Evolutionary conservation across 2,797 vertebrate genomes (phyloP).

Genomic region (Vipera latastei): DNA sequence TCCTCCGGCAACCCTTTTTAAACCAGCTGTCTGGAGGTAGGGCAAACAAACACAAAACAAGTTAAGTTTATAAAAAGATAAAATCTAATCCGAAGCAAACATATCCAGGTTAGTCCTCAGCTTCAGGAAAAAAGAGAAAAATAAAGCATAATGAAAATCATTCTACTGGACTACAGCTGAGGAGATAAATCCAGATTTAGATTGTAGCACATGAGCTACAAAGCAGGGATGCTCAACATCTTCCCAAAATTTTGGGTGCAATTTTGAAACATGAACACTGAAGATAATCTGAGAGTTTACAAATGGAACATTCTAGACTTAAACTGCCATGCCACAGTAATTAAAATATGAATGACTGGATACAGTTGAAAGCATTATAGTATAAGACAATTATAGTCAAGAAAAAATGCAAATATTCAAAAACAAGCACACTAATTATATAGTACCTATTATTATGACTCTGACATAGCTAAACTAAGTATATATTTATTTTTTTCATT

Average conservation of each 20-base stretch:
- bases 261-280: background rate
- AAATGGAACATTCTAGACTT: background rate
- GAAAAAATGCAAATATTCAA: background rate
- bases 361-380: background rate
- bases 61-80: background rate
- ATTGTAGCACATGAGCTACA: background rate
- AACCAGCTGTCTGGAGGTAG: background rate
- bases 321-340: conserved; percentile 31
- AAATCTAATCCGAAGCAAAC: background rate
- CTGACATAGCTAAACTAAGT: background rate
- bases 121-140: background rate
- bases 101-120: background rate
- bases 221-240: background rate
- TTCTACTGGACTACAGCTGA: background rate
- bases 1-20: background rate
- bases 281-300: background rate
- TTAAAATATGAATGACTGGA: background rate
- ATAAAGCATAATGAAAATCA: background rate
- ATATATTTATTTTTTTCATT: background rate
- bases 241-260: background rate
- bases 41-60: background rate
- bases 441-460: background rate
- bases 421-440: background rate
- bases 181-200: background rate
- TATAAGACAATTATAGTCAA: background rate